Evolutionary conservation across 2,113 vertebrate species (phyloP).

Genomic region (Aldabrachelys gigantea): DNA sequence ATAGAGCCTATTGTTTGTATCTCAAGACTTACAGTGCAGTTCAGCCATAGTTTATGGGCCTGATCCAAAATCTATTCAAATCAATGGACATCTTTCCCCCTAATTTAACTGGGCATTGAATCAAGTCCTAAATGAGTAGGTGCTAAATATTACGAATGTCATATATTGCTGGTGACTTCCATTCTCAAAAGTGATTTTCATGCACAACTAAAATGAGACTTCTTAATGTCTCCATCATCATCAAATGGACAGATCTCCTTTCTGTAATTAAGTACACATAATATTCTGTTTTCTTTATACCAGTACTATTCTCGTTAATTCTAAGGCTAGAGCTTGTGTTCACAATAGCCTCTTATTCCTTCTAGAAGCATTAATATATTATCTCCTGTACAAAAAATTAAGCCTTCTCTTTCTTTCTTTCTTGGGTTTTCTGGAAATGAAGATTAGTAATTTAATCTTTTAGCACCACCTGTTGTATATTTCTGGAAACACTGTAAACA

Average conservation of each 20-base stretch:
- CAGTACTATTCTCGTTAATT: conserved; percentile 54
- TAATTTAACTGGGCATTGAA: background rate
- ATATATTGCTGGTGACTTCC: background rate
- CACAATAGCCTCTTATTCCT: conserved; percentile 51
- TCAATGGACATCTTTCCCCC: background rate
- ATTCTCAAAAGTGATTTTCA: background rate
- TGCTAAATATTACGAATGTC: background rate
- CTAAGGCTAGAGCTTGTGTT: conserved; percentile 50
- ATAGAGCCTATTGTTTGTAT: background rate
- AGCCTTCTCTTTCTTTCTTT: background rate
- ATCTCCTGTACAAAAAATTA: background rate
- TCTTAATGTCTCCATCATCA: background rate
- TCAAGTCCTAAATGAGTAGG: background rate
- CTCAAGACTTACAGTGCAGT: background rate
- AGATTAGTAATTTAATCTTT: background rate
- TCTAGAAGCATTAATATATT: background rate
- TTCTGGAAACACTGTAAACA: background rate
- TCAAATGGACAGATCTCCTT: background rate
- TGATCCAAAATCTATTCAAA: background rate
- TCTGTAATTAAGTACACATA: conserved; percentile 33
- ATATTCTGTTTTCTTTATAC: conserved; percentile 39
- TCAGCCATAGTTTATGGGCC: background rate
- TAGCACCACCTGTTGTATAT: background rate
- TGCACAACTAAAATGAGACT: background rate
- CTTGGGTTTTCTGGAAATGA: conserved; percentile 3